Evolutionary conservation across 1,140 invertebrate species (phyloP), one percentile per base, ranked within the genome.

Genomic region (Lepidurus apus): DNA sequence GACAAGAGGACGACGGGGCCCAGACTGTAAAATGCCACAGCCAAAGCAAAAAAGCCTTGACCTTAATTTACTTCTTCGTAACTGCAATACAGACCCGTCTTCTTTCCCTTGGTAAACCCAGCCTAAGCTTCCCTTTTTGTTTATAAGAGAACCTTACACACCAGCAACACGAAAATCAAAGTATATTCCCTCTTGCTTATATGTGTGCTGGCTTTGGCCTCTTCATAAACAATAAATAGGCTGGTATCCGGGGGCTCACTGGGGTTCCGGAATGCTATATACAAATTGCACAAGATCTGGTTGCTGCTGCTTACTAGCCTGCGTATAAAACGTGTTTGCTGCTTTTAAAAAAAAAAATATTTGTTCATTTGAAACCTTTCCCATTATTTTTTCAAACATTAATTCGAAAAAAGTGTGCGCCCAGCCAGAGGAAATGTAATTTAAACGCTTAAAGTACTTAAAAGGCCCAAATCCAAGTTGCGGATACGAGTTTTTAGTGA

Each of bases 21-120:
- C 53, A 65, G 53, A 65, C 53, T 34, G 21, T 65, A 21, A 13
- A 65, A 65, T 65, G 53, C 53, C 53, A 21, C 6, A 13, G 53
- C 53, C 17, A 21, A 21, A 65, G 53, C 53, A 65, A 65, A 21
- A 13, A 65, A 65, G 53, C 53, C 53, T 65, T 65, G 53, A 65
- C 53, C 53, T 65, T 65, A 65, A 65, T 65, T 65, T 65, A 65
- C 53, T 65, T 65, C 53, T 65, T 65, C 53, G 21, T 7, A 65
- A n/a, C 53, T 21, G 17, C 53, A 34, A 34, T 34, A 34, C 9
- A 21, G 53, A 7, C 21, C 17, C 45, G 17, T 65, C 53, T 65
- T 65, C 53, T 9, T 65, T 21, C 21, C 53, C 53, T 65, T 65
- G 17, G 21, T n/a, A 65, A 65, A 65, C 53, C 17, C 6, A 65